Evolutionary conservation across 1,140 invertebrate genomes (phyloP), one percentile per base, ranked within the genome.

Genomic region (Macrosteles quadrilineatus): DNA sequence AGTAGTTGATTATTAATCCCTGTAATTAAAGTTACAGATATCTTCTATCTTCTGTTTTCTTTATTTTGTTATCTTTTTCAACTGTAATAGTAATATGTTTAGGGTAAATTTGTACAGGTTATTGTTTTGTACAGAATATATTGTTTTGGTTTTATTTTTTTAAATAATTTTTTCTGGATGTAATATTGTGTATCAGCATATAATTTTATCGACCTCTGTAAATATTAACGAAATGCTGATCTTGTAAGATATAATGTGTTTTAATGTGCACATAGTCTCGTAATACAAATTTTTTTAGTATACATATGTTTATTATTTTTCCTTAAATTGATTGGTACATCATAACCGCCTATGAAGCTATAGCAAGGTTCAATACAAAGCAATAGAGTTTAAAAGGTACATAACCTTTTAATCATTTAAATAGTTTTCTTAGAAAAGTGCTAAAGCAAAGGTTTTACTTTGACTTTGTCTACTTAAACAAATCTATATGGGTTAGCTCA

Each of bases 231-330:
- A 83, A 82, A 81, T 81, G 81, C 81, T 82, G 83, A 78, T 83
- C 82, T 83, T 84, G 83, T 84, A 84, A 84, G 82, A 84, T 84
- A 83, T 14, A 83, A 81, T 81, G 80, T 83, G 82, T 84, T 84
- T 83, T 83, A 83, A 84, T 83, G 82, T 84, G 83, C 83, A 84
- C 83, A 83, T 84, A 84, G 82, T 80, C 80, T 79, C 80, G 79
- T 83, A 74, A 72, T 74, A 70, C 27, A 74, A 73, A 69, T 29
- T 73, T 73, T 73, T 72, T 72, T 62, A 71, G 67, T 69, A 69
- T 53, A 55, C 23, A 21, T 25, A 25, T 66, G 32, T 66, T 36
- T 43, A 25, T 66, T 59, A 4, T 12, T 27, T 29, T 27, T 25
- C 55, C 27, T 59, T n/a, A 4, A 19, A 50, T 50, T 50, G n/a